Percentiles rank a stretch among this genome's conserved stretches.
Conservation (phyloP, 2,113 vertebrate genomes). For the Climacteris rufus region DNA sequence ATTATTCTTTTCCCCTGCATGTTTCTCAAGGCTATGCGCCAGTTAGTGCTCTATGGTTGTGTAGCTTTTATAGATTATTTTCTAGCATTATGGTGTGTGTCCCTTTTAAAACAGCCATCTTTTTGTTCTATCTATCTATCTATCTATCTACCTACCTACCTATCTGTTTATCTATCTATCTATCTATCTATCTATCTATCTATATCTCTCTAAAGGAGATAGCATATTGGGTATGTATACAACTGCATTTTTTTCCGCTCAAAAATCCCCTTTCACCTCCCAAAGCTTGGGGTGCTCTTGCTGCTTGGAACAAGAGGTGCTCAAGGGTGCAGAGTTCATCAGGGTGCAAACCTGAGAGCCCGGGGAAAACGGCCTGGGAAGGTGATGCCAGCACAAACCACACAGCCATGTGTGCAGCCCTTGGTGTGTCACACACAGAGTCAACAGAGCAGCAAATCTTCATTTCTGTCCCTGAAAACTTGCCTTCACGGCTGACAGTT, state of each 20-base stretch:
- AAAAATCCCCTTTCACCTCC: background rate
- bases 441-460: background rate
- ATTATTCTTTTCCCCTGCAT: background rate
- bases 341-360: background rate
- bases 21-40: background rate
- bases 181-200: too few relatives aligned
- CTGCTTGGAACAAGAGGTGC: background rate
- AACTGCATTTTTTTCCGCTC: background rate
- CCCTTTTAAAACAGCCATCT: background rate
- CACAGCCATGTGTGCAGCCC: accelerated
- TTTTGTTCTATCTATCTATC: background rate
- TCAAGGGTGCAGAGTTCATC: background rate
- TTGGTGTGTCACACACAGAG: background rate
- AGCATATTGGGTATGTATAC: too few relatives aligned
- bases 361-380: background rate
- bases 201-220: background rate
- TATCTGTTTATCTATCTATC: background rate
- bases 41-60: background rate
- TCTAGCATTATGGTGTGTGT: background rate
- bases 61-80: background rate
- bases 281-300: background rate
- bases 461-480: background rate
- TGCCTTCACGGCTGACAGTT: constrained; percentile 9
- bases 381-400: background rate
- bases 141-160: background rate